A percentile compares a stretch with the other conserved stretches of the same genome.
These are phyloP conservation scores for Sinocyclocheilus maitianheensis DNA, from an alignment of 2,113 vertebrate species.

Conservation along the genomic window DNA sequence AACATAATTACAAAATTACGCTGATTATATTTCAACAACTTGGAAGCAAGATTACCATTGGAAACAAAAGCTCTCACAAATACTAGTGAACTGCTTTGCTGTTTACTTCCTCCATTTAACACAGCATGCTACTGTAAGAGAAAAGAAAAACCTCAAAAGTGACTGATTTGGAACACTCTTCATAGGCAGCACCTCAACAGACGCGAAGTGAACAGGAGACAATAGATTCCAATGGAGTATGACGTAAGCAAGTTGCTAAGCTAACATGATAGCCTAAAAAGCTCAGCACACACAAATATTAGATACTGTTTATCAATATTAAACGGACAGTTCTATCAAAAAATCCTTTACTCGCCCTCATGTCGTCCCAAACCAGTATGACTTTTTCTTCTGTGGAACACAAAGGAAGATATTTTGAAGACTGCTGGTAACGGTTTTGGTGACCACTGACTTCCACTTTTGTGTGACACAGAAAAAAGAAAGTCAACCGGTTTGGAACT, in stretches of 20 bases:
- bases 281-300: too few relatives aligned
- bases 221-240: neutral
- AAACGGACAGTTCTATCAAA: neutral
- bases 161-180: too few relatives aligned
- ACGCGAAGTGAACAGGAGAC: neutral
- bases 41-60: neutral
- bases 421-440: too few relatives aligned
- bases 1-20: neutral
- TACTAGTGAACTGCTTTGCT: neutral
- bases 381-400: neutral
- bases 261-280: too few relatives aligned
- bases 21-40: neutral
- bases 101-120: neutral
- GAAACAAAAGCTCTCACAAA: neutral
- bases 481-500: too few relatives aligned
- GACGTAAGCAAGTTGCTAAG: neutral
- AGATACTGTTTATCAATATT: neutral
- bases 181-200: neutral
- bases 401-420: neutral
- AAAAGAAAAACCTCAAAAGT: neutral
- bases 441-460: too few relatives aligned
- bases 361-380: neutral
- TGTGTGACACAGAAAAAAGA: too few relatives aligned
- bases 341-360: neutral
- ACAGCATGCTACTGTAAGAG: neutral